Conservation (phyloP, 2,888 invertebrate species). For the Platypus cylindrus region DNA sequence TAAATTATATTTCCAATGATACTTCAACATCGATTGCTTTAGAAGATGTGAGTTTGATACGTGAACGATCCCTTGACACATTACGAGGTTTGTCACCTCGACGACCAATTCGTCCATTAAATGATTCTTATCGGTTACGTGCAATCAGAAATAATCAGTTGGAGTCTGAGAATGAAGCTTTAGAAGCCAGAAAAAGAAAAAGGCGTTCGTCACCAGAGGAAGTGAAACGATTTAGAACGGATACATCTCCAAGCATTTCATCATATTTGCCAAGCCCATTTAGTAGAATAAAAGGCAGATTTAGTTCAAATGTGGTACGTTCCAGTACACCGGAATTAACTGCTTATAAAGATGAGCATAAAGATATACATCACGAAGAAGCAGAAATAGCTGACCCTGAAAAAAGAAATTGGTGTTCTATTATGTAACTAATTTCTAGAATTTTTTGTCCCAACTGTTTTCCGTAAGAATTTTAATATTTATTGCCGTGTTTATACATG, state of each 20-base stretch:
- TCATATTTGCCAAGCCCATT: conserved; percentile 28
- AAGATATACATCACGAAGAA: conserved; percentile 17
- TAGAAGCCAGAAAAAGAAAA: conserved; percentile 26
- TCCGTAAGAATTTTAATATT: no score
- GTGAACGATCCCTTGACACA: conserved; percentile 25
- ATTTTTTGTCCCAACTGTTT: no score
- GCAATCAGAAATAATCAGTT: conserved; percentile 19
- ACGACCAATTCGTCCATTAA: conserved; percentile 21
- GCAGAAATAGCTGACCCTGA: conserved; percentile 21
- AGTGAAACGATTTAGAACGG: conserved; percentile 23
- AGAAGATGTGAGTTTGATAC: conserved; percentile 21
- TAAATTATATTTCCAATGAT: conserved; percentile 20
- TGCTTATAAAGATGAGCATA: conserved; percentile 25
- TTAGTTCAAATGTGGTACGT: conserved; percentile 18
- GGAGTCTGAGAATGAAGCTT: conserved; percentile 18
- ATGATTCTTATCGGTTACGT: conserved; percentile 20
- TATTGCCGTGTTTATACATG: no score
- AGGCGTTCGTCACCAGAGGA: conserved; percentile 24
- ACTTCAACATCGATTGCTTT: conserved; percentile 6
- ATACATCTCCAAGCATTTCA: conserved; percentile 21
- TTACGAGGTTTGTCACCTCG: conserved; percentile 22
- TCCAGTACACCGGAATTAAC: conserved; percentile 30
- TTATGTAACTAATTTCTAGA: conserved; percentile 23
- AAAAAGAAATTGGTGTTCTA: conserved; percentile 27
- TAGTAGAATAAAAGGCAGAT: conserved; percentile 22